phyloP scores from a whole-genome alignment of 2,888 invertebrate genomes.

The Troglohyphantes excavatus region DNA sequence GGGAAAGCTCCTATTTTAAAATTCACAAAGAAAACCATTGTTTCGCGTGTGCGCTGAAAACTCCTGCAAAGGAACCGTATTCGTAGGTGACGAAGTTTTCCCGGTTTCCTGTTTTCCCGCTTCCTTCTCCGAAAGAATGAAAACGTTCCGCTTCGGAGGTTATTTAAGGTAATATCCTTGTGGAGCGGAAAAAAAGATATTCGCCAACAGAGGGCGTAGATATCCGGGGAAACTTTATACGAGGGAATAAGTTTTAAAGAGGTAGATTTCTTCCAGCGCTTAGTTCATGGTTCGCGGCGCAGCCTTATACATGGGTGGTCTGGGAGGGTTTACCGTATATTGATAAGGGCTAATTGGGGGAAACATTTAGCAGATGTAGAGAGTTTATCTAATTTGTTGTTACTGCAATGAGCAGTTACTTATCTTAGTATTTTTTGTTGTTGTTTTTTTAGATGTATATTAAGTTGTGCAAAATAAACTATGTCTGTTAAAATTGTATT shows the following conservation, averaged over 20 bases:
- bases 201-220: not conserved
- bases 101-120: not conserved
- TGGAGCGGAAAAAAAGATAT: conserved; percentile 1
- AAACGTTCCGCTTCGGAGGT: not conserved
- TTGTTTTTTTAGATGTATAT: too few species aligned
- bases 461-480: too few species aligned
- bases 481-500: too few species aligned
- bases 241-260: conserved; percentile 3
- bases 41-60: not conserved
- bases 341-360: conserved; percentile 31
- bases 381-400: conserved; percentile 1
- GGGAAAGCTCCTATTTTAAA: conserved; percentile 2
- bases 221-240: not conserved
- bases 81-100: conserved; percentile 16
- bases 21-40: conserved; percentile 41
- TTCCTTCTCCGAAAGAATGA: not conserved
- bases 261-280: not conserved
- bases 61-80: not conserved
- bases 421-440: too few species aligned
- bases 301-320: not conserved
- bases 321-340: not conserved
- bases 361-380: not conserved
- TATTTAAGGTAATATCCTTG: conserved; percentile 19
- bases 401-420: too few species aligned
- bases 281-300: not conserved